Base-by-base conservation (phyloP, 2,113 vertebrate species). In the Ochotona princeps region DNA sequence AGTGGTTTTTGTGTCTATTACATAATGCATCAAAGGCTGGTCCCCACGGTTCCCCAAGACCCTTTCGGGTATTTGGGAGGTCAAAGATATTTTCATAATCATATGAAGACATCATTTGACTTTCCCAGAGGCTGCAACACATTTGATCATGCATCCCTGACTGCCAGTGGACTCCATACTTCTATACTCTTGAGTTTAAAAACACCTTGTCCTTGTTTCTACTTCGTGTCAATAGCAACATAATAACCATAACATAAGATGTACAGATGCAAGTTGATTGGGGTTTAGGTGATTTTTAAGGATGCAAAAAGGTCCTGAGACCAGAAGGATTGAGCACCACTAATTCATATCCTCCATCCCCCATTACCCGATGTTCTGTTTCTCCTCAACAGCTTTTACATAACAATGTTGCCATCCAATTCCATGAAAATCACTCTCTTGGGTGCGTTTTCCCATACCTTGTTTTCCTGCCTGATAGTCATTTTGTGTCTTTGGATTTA, bases 241-340 rank as follows among this genome's bases (percentile, higher is more conserved):
- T 63, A 69, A 73, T 83, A 30, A 78, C 57, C 78, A 73, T 80
- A 30, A 81, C 9, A 35, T 13, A 65, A 92, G 92, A 44, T 26
- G 51, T 26, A 73, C 23, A 73, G 25, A 25, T 10, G 60, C 23
- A 86, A 90, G 51, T 82, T 82, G 20, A 88, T 85, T 44, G 28
- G 87, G 66, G 32, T 47, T 47, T 82, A 32, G 8, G 26, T 69
- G 66, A 63, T 26, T 82, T 90, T 89, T 91, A 67, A 72, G 60
- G 23, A 2, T 23, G 7, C 44, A 51, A 54, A 83, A 17, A 1
- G 5, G 51, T 38, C 13, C 51, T 13, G 32, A 83, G 81, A 79
- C 32, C 67, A 32, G 74, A 93, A 66, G 23, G n/a, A 67, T 91
- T 91, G 25, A 93, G 76, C 86, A 80, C 26, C 5, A 7, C n/a